These are phyloP conservation scores for Lysandra bellargus DNA, from an alignment of 2,888 invertebrate species.

Conservation along the genomic window DNA sequence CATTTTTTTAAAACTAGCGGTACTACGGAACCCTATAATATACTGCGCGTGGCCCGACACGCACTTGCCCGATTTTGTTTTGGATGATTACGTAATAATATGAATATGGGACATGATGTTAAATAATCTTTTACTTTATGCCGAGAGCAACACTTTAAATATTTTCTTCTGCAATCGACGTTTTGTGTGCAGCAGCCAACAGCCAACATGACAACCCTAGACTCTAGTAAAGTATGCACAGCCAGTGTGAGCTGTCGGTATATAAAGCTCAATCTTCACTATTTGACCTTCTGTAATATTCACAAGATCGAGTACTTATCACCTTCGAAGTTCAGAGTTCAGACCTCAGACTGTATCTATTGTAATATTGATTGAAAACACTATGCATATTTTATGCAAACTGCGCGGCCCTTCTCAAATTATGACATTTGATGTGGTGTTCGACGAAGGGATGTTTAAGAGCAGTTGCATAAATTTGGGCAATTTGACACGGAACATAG, in stretches of 20 bases:
- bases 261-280: neutral
- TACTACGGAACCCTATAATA: no score
- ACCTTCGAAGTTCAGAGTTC: neutral
- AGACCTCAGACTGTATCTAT: neutral
- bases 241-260: neutral
- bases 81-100: no score
- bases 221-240: no score
- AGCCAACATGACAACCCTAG: no score
- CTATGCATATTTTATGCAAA: slow-evolving; percentile 53
- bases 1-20: no score
- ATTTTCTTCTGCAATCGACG: no score
- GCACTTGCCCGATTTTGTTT: no score
- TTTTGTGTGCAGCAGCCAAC: no score
- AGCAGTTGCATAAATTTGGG: slow-evolving; percentile 76
- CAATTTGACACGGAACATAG: slow-evolving; percentile 67
- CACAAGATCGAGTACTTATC: neutral
- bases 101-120: no score
- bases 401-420: slow-evolving; percentile 57
- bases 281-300: slow-evolving; percentile 11
- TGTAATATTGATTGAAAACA: slow-evolving; percentile 4
- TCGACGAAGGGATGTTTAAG: slow-evolving; percentile 50
- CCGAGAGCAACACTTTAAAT: no score
- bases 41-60: no score
- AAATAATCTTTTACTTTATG: no score
- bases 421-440: slow-evolving; percentile 71